Evolutionary conservation across 2,888 invertebrate genomes (phyloP).

Genomic region (Perdita meconis): DNA sequence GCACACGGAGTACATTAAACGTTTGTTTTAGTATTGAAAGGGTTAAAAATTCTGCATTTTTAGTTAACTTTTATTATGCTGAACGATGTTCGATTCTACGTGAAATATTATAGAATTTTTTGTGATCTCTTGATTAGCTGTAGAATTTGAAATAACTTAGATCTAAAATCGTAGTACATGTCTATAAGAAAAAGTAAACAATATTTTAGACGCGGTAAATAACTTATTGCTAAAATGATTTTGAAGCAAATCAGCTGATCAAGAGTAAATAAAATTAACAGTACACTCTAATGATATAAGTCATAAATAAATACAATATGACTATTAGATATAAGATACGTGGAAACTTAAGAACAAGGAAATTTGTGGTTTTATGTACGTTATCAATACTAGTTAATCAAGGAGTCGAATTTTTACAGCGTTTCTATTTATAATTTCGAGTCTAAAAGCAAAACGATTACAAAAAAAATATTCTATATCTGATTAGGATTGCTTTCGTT

Average conservation of each 20-base stretch:
- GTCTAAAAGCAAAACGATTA: too few relatives aligned
- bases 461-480: too few relatives aligned
- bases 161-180: too few relatives aligned
- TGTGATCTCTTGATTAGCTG: too few relatives aligned
- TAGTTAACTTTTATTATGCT: background rate
- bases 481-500: too few relatives aligned
- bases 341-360: slow-evolving; percentile 41
- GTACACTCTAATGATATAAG: background rate
- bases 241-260: background rate
- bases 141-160: too few relatives aligned
- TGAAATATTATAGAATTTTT: background rate
- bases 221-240: too few relatives aligned
- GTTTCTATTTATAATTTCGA: too few relatives aligned
- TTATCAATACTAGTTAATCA: slow-evolving; percentile 17
- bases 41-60: background rate
- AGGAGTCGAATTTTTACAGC: background rate
- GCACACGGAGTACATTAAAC: background rate
- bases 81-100: background rate
- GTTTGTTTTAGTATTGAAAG: background rate
- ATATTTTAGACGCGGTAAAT: too few relatives aligned
- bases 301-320: slow-evolving; percentile 13
- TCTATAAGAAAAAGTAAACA: too few relatives aligned
- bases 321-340: slow-evolving; percentile 7
- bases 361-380: slow-evolving; percentile 41
- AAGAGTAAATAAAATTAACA: background rate